Conservation (phyloP, 2,797 vertebrate species). For the Cossypha niveicapilla region DNA sequence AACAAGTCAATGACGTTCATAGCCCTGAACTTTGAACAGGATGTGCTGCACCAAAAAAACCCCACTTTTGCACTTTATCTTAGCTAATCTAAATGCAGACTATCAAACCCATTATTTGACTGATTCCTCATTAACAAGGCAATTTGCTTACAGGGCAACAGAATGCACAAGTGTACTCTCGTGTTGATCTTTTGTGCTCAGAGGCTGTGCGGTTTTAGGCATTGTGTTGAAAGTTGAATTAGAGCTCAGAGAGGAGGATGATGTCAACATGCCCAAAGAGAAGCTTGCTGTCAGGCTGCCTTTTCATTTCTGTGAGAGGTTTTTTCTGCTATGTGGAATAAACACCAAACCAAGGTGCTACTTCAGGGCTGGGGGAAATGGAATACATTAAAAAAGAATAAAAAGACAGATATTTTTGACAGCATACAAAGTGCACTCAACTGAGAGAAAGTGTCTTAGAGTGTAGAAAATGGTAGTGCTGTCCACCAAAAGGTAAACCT, state of each 20-base stretch:
- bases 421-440: neutral
- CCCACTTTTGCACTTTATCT: neutral
- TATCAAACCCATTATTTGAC: constrained; percentile 36
- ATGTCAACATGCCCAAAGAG: constrained; percentile 49
- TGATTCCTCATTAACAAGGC: constrained; percentile 54
- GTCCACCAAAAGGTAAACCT: neutral
- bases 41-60: neutral
- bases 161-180: constrained; percentile 34
- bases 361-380: neutral
- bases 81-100: constrained; percentile 23
- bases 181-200: constrained; percentile 45
- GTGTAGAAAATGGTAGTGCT: neutral
- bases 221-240: constrained; percentile 53
- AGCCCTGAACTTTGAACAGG: neutral
- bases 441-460: neutral
- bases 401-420: neutral
- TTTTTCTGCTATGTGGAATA: constrained; percentile 36
- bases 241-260: constrained; percentile 43
- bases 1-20: neutral
- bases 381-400: neutral
- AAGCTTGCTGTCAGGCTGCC: neutral
- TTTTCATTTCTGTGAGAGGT: constrained; percentile 22
- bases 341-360: neutral
- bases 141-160: constrained; percentile 57
- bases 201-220: constrained; percentile 7